A percentile compares a stretch with the other conserved stretches of the same genome.
Evolutionary conservation across 2,797 vertebrate species (phyloP).

Genomic region (Monodelphis domestica): DNA sequence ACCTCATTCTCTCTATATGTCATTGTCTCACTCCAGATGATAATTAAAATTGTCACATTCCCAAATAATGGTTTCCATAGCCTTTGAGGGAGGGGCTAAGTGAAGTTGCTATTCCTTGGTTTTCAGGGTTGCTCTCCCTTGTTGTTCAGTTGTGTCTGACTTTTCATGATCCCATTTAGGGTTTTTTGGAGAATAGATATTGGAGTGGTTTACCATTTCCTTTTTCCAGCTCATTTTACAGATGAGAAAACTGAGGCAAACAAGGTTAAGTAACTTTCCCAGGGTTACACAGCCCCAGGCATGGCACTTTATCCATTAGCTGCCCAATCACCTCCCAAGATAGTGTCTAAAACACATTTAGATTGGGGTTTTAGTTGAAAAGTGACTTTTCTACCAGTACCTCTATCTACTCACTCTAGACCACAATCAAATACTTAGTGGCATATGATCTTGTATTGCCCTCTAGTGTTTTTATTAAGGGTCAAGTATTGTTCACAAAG

Average conservation of each 20-base stretch:
- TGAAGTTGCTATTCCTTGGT: not conserved
- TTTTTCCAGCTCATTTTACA: no score
- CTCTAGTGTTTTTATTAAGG: conserved; percentile 2
- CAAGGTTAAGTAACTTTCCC: no score
- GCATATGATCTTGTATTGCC: not conserved
- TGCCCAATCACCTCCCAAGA: not conserved
- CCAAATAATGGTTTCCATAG: not conserved
- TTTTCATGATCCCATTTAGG: no score
- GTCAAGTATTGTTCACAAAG: not conserved
- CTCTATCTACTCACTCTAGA: not conserved
- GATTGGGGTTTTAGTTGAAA: not conserved
- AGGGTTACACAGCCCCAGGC: no score
- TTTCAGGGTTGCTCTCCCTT: no score
- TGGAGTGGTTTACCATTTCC: no score
- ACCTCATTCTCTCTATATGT: not conserved
- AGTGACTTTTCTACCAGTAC: not conserved
- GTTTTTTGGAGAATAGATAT: no score
- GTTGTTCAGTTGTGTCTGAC: no score
- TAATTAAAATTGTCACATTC: not conserved
- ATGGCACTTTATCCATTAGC: no score
- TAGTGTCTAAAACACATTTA: not conserved
- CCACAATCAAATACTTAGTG: not conserved
- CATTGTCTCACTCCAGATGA: not conserved
- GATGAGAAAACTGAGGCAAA: no score
- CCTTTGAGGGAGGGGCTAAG: not conserved